Percentiles rank a stretch among this genome's conserved stretches.
These are phyloP conservation scores for Ametastegia equiseti DNA, from an alignment of 2,888 invertebrate genomes.

Conservation along the genomic window DNA sequence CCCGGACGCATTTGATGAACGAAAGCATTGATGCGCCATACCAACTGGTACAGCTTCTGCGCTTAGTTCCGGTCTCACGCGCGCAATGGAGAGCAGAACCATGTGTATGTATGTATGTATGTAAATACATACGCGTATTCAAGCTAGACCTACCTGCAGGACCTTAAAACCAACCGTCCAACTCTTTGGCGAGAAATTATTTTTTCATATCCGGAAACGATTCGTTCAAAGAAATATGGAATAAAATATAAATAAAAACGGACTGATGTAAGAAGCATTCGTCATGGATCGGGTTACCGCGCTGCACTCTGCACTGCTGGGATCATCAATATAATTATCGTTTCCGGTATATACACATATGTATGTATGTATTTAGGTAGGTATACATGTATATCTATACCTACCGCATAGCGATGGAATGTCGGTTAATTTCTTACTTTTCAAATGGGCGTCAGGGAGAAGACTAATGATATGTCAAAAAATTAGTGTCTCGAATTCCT, in stretches of 20 bases:
- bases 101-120: too few species aligned
- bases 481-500: background rate
- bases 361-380: too few species aligned
- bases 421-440: background rate
- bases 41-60: conserved; percentile 17
- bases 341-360: background rate
- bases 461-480: background rate
- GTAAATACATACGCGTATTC: too few species aligned
- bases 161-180: too few species aligned
- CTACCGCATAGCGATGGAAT: background rate
- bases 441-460: background rate
- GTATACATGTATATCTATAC: too few species aligned
- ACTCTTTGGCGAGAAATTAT: background rate
- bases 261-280: background rate
- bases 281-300: background rate
- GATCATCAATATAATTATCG: conserved; percentile 19
- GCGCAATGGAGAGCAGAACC: background rate
- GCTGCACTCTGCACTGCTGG: background rate
- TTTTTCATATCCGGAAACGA: background rate
- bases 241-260: background rate
- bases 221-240: background rate
- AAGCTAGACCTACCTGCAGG: too few species aligned
- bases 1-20: conserved; percentile 44
- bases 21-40: conserved; percentile 35
- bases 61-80: conserved; percentile 42